phyloP scores from a whole-genome alignment of 2,888 invertebrate genomes.

The Adelphocoris suturalis region DNA sequence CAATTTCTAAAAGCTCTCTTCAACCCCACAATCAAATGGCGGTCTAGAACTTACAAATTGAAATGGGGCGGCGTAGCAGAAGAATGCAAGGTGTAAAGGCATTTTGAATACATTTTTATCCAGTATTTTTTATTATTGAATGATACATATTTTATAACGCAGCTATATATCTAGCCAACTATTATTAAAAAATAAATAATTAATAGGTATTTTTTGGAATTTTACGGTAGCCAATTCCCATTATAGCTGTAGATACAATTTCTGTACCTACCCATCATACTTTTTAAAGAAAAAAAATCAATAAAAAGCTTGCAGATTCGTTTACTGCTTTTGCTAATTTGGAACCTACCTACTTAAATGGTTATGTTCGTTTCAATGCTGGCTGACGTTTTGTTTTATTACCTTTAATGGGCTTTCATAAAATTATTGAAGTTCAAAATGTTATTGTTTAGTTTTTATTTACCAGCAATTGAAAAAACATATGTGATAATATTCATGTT shows the following conservation, averaged over 20 bases:
- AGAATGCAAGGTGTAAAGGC: conserved; percentile 83
- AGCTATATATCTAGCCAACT: conserved; percentile 47
- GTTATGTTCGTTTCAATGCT: conserved; percentile 49
- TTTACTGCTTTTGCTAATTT: conserved; percentile 37
- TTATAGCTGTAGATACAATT: conserved; percentile 54
- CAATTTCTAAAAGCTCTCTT: conserved; percentile 92
- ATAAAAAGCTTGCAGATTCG: conserved; percentile 50
- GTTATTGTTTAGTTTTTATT: conserved; percentile 18
- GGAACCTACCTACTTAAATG: not conserved
- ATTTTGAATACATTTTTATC: conserved; percentile 47
- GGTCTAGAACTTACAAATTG: conserved; percentile 92
- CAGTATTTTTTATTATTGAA: conserved; percentile 70
- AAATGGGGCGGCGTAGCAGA: conserved; percentile 98
- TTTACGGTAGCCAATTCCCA: conserved; percentile 62
- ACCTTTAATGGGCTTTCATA: conserved; percentile 73
- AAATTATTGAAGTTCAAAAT: conserved; percentile 48
- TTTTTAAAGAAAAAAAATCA: conserved; percentile 11
- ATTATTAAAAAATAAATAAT: conserved; percentile 43
- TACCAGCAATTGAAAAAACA: conserved; percentile 56
- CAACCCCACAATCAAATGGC: conserved; percentile 93
- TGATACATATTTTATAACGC: conserved; percentile 68
- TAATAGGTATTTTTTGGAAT: conserved; percentile 61
- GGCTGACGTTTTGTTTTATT: conserved; percentile 49
- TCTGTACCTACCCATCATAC: conserved; percentile 21
- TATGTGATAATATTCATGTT: conserved; percentile 69